Conservation (phyloP, 2,113 vertebrate species). For the Sclerurus mexicanus region DNA sequence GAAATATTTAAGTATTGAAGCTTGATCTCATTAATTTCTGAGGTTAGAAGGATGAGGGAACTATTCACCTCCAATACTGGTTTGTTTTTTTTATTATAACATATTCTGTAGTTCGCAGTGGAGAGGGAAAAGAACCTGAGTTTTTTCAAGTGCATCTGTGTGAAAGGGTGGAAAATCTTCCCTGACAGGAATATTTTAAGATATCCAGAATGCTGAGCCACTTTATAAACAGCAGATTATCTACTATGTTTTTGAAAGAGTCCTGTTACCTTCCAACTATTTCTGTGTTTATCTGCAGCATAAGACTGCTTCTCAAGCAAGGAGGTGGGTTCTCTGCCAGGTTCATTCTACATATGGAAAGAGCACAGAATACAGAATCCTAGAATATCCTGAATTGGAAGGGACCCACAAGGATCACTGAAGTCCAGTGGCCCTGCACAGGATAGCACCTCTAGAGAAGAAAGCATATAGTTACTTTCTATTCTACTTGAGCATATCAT, state of each 20-base stretch:
- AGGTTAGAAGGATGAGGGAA: background rate
- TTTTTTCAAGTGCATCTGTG: background rate
- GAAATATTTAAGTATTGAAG: background rate
- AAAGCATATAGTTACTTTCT: background rate
- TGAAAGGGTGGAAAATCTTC: background rate
- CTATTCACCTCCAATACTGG: background rate
- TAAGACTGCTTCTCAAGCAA: background rate
- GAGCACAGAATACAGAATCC: background rate
- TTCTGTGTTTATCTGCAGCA: background rate
- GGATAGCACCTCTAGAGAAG: background rate
- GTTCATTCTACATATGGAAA: background rate
- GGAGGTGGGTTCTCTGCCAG: background rate
- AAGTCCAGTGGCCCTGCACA: background rate
- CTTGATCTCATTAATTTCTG: background rate
- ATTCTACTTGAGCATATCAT: background rate
- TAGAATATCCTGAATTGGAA: background rate
- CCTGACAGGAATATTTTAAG: background rate
- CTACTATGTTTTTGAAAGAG: background rate
- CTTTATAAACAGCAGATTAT: background rate
- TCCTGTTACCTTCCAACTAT: background rate
- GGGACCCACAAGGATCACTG: background rate
- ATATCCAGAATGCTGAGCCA: background rate
- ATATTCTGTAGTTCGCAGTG: background rate
- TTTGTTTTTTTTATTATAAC: background rate
- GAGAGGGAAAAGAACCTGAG: background rate